A percentile compares a stretch with the other conserved stretches of the same genome.
Evolutionary conservation across 2,113 vertebrate genomes (phyloP).

Genomic region (Hippocampus guttulatus): DNA sequence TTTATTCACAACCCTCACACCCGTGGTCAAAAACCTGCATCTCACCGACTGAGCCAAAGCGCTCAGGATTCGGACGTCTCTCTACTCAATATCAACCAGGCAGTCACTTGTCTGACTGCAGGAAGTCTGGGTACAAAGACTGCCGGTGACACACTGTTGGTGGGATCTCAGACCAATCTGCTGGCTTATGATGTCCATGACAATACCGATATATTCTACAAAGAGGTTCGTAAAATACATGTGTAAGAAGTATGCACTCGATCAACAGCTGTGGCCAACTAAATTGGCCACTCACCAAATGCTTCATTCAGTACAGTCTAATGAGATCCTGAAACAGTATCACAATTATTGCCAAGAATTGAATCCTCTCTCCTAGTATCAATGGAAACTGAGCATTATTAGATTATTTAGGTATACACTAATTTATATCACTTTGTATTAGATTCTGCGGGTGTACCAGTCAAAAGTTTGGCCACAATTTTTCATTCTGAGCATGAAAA

Average conservation of each 20-base stretch:
- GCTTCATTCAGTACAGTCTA: background rate
- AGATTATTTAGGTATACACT: no score
- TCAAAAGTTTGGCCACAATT: background rate
- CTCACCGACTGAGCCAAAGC: constrained; percentile 80
- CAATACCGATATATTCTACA: constrained; percentile 94
- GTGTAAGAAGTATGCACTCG: background rate
- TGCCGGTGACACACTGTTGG: constrained; percentile 81
- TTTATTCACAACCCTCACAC: constrained; percentile 95
- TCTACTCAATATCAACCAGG: constrained; percentile 94
- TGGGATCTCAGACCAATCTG: constrained; percentile 92
- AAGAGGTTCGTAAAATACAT: constrained; percentile 72
- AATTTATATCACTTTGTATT: no score
- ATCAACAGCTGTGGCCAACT: background rate
- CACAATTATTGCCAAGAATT: background rate
- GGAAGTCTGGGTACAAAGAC: constrained; percentile 80
- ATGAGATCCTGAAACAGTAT: background rate
- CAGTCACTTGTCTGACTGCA: constrained; percentile 84
- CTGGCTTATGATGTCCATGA: constrained; percentile 92
- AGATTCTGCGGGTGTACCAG: background rate
- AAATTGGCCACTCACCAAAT: background rate
- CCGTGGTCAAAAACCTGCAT: constrained; percentile 71
- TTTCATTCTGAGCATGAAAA: background rate
- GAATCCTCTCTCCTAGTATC: background rate
- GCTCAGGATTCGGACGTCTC: constrained; percentile 85
- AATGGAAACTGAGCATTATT: background rate